These are phyloP conservation scores for Incurvaria masculella DNA, from an alignment of 2,888 invertebrate species.

Conservation along the genomic window DNA sequence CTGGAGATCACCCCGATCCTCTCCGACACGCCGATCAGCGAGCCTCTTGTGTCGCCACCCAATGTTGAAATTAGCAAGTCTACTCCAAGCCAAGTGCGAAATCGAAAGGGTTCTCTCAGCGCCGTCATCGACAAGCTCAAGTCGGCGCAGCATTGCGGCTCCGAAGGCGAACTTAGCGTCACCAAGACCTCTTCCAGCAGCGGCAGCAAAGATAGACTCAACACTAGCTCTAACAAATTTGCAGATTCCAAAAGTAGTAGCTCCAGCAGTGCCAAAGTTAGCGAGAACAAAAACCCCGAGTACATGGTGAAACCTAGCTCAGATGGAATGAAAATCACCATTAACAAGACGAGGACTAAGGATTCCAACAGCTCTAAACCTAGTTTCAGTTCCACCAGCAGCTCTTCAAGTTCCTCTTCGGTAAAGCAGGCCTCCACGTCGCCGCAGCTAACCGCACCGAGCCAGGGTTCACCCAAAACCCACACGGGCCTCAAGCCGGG, in stretches of 20 bases:
- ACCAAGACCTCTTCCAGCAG: constrained; percentile 47
- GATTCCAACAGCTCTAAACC: constrained; percentile 57
- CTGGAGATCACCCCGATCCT: constrained; percentile 59
- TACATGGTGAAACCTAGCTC: constrained; percentile 89
- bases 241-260: constrained; percentile 48
- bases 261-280: constrained; percentile 35
- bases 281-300: constrained; percentile 67
- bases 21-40: constrained; percentile 43
- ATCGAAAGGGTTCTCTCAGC: constrained; percentile 72
- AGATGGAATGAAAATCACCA: constrained; percentile 88
- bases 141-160: constrained; percentile 65
- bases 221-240: constrained; percentile 31
- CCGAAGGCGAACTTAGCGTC: constrained; percentile 48
- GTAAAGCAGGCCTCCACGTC: constrained; percentile 38
- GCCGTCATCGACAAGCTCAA: constrained; percentile 87
- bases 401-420: constrained; percentile 34
- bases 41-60: constrained; percentile 47
- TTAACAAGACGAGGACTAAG: constrained; percentile 82
- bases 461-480: constrained; percentile 70
- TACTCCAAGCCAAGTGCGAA: constrained; percentile 59
- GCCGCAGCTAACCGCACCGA: constrained; percentile 45
- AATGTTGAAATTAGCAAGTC: constrained; percentile 60
- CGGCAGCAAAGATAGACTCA: constrained; percentile 23
- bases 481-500: constrained; percentile 84
- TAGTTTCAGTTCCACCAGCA: constrained; percentile 26